phyloP scores from a whole-genome alignment of 2,797 vertebrate species.

The Crax fasciolata region DNA sequence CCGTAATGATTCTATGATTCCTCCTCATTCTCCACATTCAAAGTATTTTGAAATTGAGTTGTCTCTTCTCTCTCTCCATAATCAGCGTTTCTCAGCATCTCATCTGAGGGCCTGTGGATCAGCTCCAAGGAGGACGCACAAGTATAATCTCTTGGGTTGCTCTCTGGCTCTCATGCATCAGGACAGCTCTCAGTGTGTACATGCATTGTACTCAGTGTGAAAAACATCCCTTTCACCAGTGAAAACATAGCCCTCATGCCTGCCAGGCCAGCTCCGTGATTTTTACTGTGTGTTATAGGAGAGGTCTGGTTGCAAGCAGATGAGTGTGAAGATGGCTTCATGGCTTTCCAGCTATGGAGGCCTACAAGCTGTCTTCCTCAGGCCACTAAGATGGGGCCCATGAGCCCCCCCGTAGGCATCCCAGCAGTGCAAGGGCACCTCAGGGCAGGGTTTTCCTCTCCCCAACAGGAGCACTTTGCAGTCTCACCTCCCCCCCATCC shows the following conservation, averaged over 20 bases:
- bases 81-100: neutral
- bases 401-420: neutral
- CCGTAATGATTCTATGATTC: neutral
- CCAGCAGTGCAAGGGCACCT: neutral
- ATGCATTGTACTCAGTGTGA: neutral
- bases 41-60: neutral
- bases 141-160: neutral
- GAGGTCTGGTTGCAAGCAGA: neutral
- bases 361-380: neutral
- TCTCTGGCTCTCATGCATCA: neutral
- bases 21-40: neutral
- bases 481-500: neutral
- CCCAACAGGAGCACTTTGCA: neutral
- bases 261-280: neutral
- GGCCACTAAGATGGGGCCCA: neutral
- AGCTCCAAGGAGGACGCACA: rapidly evolving
- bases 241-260: neutral
- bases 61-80: neutral
- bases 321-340: neutral
- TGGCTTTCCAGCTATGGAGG: conserved; percentile 21
- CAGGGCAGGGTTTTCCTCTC: neutral
- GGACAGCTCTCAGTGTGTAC: neutral
- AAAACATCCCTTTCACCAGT: neutral
- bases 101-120: neutral
- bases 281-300: neutral